A percentile compares a stretch with the other conserved stretches of the same genome.
phyloP scores from a whole-genome alignment of 2,113 vertebrate genomes.

The Entomyzon cyanotis region DNA sequence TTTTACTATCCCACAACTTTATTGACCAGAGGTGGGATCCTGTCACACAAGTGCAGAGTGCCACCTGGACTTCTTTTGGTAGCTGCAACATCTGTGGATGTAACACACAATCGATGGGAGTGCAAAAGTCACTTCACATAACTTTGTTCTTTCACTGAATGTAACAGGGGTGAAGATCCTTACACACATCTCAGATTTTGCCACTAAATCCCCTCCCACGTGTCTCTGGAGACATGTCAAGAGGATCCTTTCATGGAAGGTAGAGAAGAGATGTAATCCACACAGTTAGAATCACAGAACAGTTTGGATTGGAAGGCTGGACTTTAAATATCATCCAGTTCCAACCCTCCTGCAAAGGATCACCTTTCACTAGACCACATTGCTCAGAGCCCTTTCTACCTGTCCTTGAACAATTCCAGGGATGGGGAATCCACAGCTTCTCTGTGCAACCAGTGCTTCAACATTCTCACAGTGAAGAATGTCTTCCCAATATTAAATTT shows the following conservation, averaged over 20 bases:
- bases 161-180: not conserved
- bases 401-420: not conserved
- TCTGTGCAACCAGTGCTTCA: not conserved
- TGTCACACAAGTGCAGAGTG: not conserved
- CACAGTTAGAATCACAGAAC: not conserved
- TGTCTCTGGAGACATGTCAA: not conserved
- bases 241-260: not conserved
- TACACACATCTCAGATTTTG: not conserved
- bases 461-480: not conserved
- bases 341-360: not conserved
- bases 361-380: not conserved
- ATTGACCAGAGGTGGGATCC: not conserved
- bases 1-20: not conserved
- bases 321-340: not conserved
- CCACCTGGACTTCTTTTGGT: not conserved
- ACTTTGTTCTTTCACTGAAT: not conserved
- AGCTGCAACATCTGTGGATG: not conserved
- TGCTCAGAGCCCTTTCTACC: too few species aligned
- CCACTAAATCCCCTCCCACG: not conserved
- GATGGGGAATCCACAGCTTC: not conserved
- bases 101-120: not conserved
- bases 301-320: not conserved
- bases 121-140: not conserved
- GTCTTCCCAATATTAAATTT: not conserved
- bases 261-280: not conserved